Evolutionary conservation across 2,888 invertebrate genomes (phyloP).

Genomic region (Exephanes ischioxanthus): DNA sequence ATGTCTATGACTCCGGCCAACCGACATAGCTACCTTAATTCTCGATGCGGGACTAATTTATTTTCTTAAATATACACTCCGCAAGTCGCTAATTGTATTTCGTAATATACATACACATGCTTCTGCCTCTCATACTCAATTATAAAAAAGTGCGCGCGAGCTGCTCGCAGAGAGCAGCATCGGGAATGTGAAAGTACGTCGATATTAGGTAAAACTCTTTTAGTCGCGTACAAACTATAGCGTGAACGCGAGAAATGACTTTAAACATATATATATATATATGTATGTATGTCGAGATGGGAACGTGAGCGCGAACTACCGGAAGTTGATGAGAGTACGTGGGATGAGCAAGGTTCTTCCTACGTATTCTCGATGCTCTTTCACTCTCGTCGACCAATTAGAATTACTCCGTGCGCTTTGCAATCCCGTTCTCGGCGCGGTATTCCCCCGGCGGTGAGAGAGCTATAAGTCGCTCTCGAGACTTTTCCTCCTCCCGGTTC

Average conservation of each 20-base stretch:
- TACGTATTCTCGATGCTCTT: constrained; percentile 43
- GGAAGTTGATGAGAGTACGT: constrained; percentile 30
- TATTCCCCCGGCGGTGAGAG: constrained; percentile 12
- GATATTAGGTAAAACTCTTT: constrained; percentile 63
- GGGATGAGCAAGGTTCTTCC: constrained; percentile 25
- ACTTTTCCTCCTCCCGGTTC: constrained; percentile 10
- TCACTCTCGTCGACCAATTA: constrained; percentile 64
- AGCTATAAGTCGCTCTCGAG: constrained; percentile 23
- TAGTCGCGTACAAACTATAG: constrained; percentile 24
- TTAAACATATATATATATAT: too few relatives aligned
- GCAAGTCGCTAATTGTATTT: not conserved
- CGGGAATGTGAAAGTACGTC: constrained; percentile 63
- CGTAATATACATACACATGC: not conserved
- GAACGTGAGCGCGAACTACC: constrained; percentile 27
- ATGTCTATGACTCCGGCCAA: too few relatives aligned
- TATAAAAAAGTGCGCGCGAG: constrained; percentile 20
- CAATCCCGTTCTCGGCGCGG: constrained; percentile 41
- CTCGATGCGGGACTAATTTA: not conserved
- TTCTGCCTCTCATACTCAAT: not conserved
- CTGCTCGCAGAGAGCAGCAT: constrained; percentile 8
- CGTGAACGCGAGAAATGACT: constrained; percentile 5
- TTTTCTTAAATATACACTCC: not conserved
- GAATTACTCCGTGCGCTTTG: constrained; percentile 51
- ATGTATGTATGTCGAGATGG: not conserved
- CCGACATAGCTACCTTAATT: not conserved